phyloP scores from a whole-genome alignment of 2,888 invertebrate species.

The Autographa pulchrina region DNA sequence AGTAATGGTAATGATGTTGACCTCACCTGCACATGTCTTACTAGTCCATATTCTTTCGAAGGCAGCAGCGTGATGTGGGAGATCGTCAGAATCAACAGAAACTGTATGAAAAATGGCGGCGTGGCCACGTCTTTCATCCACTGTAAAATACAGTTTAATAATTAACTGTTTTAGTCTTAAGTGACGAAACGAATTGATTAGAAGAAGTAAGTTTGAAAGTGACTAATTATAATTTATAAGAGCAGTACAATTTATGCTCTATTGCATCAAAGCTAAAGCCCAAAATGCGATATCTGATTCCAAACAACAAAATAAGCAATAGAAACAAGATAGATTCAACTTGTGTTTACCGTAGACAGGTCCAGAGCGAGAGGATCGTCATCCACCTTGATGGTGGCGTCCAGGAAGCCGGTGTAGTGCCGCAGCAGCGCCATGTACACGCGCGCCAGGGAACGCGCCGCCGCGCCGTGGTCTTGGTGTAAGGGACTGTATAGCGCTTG shows the following conservation, averaged over 20 bases:
- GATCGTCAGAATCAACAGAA: constrained; percentile 78
- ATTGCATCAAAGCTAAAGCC: too few species aligned
- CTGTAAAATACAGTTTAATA: constrained; percentile 61
- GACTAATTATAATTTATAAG: too few species aligned
- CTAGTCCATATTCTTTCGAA: constrained; percentile 78
- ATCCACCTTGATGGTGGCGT: constrained; percentile 75
- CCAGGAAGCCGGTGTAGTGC: constrained; percentile 68
- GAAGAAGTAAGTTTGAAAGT: too few species aligned
- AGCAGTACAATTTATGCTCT: too few species aligned
- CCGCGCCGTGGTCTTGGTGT: constrained; percentile 74
- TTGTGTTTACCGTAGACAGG: constrained; percentile 67
- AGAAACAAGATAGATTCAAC: too few species aligned
- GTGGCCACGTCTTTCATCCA: constrained; percentile 65
- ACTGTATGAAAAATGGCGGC: constrained; percentile 76
- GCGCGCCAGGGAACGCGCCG: constrained; percentile 77
- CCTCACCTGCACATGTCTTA: constrained; percentile 78
- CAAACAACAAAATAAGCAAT: too few species aligned
- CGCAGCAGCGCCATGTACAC: constrained; percentile 78
- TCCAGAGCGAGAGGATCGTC: constrained; percentile 80
- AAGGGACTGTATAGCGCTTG: constrained; percentile 79
- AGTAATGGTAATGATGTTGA: background rate
- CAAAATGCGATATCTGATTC: too few species aligned
- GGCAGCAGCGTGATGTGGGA: constrained; percentile 80
- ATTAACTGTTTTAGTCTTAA: too few species aligned
- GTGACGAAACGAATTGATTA: too few species aligned